Evolutionary conservation across 2,888 invertebrate species (phyloP).

Genomic region (Athripsodes cinereus): DNA sequence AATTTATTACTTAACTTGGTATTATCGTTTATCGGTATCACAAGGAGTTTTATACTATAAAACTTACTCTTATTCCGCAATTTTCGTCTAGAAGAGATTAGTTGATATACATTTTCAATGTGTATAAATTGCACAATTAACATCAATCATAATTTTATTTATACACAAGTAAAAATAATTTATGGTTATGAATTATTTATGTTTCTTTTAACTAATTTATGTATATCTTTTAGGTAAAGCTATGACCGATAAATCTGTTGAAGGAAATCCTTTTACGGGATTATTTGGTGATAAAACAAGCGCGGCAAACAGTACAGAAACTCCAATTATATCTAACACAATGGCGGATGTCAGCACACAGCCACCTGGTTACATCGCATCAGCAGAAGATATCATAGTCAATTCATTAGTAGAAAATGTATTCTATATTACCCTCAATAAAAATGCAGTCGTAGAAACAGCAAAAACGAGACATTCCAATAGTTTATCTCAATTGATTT

Average conservation of each 20-base stretch:
- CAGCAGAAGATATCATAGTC: conserved; percentile 34
- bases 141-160: no score
- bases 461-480: conserved; percentile 31
- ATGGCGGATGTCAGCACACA: neutral
- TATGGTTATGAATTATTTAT: no score
- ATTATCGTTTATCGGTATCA: no score
- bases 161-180: no score
- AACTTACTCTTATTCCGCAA: no score
- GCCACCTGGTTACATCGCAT: neutral
- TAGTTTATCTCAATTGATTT: conserved; percentile 49
- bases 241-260: conserved; percentile 8
- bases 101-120: no score
- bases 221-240: neutral
- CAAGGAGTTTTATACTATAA: no score
- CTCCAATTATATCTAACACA: neutral
- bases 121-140: no score
- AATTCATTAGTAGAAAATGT: conserved; percentile 61
- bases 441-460: conserved; percentile 36
- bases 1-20: no score
- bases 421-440: conserved; percentile 65
- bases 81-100: no score
- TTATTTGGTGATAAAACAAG: neutral
- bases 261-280: neutral
- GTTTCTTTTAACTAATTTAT: no score
- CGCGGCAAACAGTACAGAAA: conserved; percentile 17